Conservation (phyloP, 2,113 vertebrate genomes). For the Callorhinus ursinus region DNA sequence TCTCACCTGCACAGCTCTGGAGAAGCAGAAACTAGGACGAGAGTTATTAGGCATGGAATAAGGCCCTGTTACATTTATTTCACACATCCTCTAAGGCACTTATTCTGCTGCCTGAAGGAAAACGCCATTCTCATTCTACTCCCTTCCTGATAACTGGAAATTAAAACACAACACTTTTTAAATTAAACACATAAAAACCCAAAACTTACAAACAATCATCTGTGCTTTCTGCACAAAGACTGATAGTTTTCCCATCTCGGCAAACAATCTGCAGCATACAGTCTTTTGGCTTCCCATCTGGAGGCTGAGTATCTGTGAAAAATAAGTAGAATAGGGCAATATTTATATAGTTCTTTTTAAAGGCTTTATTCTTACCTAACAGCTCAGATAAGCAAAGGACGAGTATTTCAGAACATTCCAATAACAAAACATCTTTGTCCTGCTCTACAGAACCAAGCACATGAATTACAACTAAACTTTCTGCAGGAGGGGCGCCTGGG, state of each 20-base stretch:
- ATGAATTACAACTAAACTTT: not conserved
- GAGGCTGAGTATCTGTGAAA: slow-evolving; percentile 91
- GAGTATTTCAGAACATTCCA: not conserved
- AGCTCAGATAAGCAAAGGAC: not conserved
- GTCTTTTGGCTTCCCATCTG: slow-evolving; percentile 93
- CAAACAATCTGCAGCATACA: slow-evolving; percentile 95
- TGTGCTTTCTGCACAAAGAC: slow-evolving; percentile 94
- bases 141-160: not conserved
- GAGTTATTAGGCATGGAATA: not conserved
- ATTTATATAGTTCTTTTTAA: not conserved
- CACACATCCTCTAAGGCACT: not conserved
- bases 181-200: not conserved
- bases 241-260: slow-evolving; percentile 94
- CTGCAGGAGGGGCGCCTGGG: not conserved
- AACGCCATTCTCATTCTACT: not conserved
- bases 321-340: slow-evolving; percentile 10
- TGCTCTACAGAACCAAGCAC: not conserved
- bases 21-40: not conserved
- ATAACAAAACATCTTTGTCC: not conserved
- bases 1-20: not conserved
- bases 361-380: not conserved
- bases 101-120: not conserved
- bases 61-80: not conserved
- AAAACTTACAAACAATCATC: slow-evolving; percentile 96
- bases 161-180: not conserved